Conservation (phyloP, 1,140 invertebrate species). For the Coelopa frigida region DNA sequence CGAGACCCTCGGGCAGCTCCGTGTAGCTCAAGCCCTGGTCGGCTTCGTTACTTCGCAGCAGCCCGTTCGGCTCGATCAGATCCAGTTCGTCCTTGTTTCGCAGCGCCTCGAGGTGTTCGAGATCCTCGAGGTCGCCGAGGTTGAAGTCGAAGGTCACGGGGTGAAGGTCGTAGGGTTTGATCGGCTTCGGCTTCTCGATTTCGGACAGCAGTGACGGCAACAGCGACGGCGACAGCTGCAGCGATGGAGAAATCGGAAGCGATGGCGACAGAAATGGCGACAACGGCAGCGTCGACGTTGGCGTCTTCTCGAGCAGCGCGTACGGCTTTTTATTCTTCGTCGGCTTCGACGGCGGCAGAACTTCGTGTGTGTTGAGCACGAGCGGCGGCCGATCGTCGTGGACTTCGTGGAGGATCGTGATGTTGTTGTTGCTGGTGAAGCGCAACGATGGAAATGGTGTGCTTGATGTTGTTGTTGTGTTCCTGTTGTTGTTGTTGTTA, state of each 20-base stretch:
- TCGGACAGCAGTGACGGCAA: too few relatives aligned
- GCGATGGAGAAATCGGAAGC: too few relatives aligned
- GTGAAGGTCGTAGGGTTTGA: conserved; percentile 37
- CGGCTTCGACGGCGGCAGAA: conserved; percentile 29
- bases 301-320: conserved; percentile 28
- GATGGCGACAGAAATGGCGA: background rate
- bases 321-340: conserved; percentile 38
- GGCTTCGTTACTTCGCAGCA: conserved; percentile 1
- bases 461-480: background rate
- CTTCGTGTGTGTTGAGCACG: conserved; percentile 29
- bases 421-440: conserved; percentile 22
- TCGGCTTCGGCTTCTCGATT: conserved; percentile 26
- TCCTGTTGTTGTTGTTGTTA: background rate
- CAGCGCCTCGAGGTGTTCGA: conserved; percentile 31
- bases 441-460: background rate
- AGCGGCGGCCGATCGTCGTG: conserved; percentile 15
- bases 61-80: conserved; percentile 17
- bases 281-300: too few relatives aligned
- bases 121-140: conserved; percentile 37
- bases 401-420: conserved; percentile 37
- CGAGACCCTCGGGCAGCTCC: background rate
- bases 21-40: background rate
- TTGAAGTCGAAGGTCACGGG: conserved; percentile 42
- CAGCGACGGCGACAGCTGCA: too few relatives aligned
- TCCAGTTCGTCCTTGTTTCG: conserved; percentile 25